These are phyloP conservation scores for Panurus biarmicus DNA, from an alignment of 2,113 vertebrate genomes.

Conservation along the genomic window DNA sequence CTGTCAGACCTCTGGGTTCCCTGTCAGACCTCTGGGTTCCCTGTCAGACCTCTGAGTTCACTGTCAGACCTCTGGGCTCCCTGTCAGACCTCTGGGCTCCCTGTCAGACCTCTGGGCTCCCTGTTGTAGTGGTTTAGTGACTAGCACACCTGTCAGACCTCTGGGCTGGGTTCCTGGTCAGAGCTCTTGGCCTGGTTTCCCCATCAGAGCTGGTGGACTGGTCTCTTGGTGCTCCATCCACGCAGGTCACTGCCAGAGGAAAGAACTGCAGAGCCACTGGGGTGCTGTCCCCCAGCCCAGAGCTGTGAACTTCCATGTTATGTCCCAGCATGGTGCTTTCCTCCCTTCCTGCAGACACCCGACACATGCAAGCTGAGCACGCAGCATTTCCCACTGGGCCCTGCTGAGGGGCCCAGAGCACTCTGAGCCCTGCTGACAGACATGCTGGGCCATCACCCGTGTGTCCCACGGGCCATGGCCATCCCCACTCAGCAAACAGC, in stretches of 20 bases:
- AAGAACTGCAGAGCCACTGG: background rate
- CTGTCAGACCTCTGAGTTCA: background rate
- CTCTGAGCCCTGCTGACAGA: background rate
- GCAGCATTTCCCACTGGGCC: background rate
- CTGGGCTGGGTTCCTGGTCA: background rate
- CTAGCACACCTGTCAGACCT: background rate
- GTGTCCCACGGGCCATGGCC: background rate
- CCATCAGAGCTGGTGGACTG: background rate
- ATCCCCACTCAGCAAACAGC: background rate
- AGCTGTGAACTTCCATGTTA: background rate
- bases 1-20: background rate
- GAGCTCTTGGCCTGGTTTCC: background rate
- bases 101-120: background rate
- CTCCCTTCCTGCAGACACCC: background rate
- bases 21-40: background rate
- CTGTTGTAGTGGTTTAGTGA: too few species aligned
- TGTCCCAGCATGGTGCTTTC: background rate
- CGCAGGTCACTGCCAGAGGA: background rate
- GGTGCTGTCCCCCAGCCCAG: background rate
- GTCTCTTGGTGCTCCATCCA: background rate
- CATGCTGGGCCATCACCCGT: background rate
- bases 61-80: background rate
- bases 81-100: background rate
- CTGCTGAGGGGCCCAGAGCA: background rate
- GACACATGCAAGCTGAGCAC: background rate